Evolutionary conservation across 2,113 vertebrate genomes (phyloP), one percentile per base, ranked within the genome.

Genomic region (Myotis lucifugus): DNA sequence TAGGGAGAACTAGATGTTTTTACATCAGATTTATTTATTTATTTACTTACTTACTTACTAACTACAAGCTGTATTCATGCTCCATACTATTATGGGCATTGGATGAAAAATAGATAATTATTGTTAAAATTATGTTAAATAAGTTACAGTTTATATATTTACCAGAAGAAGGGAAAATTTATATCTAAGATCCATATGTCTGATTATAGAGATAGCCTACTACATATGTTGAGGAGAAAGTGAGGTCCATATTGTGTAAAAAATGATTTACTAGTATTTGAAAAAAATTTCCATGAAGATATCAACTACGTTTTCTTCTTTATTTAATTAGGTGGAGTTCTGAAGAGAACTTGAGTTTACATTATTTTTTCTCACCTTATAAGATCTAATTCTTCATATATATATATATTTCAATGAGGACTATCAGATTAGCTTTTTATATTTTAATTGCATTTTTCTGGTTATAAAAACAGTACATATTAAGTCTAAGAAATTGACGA

Each of bases 361-460:
- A 61, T 92, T 67, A 52, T 59, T 90, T 96, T 94, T 90, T 27
- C 46, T 88, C 12, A 64, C 42, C 27, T 74, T 79, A 3, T 70
- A 74, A 88, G 23, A 79, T 92, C 32, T 95, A 17, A 64, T 74
- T 90, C 37, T 85, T 84, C 42, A 77, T 40, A 59, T 69, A 40
- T 40, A 59, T 69, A 40, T 52, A 32, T 1, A 64, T 72, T n/a
- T 50, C 42, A 88, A 0, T 86, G 52, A 42, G 29, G 64, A 73
- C 19, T 56, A 40, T 73, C 67, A 67, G 59, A 76, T 88, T 56
- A 69, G 72, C 40, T 81, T 74, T 90, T 83, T 70, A 14, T 76
- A n/a, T 74, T 69, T 74, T 93, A 87, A 61, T 83, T 79, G 21
- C 78, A 25, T 70, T 95, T 95, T 96, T 92, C 54, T 79, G 48